phyloP scores from a whole-genome alignment of 2,113 vertebrate species.

The Peucedramus taeniatus region DNA sequence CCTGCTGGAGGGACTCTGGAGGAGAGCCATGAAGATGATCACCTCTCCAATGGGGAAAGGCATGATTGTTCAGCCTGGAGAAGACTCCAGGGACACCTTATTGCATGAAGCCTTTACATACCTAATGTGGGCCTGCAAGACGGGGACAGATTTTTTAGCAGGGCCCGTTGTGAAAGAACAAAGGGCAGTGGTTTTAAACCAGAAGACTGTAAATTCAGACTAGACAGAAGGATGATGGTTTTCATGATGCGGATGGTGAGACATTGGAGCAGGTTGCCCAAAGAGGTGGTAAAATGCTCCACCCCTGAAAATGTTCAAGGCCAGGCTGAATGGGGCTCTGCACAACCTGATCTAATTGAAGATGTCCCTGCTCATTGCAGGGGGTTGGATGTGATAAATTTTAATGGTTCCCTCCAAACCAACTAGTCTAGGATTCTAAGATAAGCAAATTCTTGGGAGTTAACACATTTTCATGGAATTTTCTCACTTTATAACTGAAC shows the following conservation, averaged over 20 bases:
- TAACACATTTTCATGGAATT: background rate
- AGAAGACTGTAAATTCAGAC: background rate
- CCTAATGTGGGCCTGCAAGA: background rate
- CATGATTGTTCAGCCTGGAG: background rate
- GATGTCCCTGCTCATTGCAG: background rate
- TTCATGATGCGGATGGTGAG: rapidly evolving
- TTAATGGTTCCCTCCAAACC: background rate
- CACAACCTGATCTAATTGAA: background rate
- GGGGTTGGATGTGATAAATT: background rate
- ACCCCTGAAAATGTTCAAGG: background rate
- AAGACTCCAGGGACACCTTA: background rate
- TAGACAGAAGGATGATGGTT: background rate
- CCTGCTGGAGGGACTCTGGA: rapidly evolving
- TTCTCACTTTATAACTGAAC: background rate
- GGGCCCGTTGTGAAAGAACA: background rate
- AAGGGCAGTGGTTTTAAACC: background rate
- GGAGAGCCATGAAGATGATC: background rate
- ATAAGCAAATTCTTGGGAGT: background rate
- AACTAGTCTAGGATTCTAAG: background rate
- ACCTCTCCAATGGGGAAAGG: background rate
- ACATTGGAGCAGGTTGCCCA: background rate
- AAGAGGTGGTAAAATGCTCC: background rate
- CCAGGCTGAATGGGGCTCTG: rapidly evolving
- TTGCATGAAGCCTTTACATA: rapidly evolving
- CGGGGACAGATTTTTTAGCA: background rate